Percentiles rank a stretch among this genome's conserved stretches.
Conservation (phyloP, 2,888 invertebrate genomes). For the Spatulosminthurus flaviceps region DNA sequence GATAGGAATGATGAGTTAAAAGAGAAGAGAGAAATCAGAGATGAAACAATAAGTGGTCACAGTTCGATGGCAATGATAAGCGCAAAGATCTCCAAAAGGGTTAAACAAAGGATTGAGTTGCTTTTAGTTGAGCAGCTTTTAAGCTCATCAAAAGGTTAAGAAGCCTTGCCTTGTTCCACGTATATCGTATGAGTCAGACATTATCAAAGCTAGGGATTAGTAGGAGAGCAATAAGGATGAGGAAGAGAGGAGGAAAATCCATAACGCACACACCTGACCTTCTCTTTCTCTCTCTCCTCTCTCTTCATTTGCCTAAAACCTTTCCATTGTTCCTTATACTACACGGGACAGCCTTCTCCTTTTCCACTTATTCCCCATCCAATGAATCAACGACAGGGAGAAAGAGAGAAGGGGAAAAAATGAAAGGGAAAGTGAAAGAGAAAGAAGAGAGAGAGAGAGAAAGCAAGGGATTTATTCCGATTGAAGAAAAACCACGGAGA, state of each 20-base stretch:
- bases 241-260: constrained; percentile 19
- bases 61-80: constrained; percentile 24
- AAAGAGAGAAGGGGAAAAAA: neutral
- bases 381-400: neutral
- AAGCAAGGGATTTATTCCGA: constrained; percentile 3
- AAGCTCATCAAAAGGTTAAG: constrained; percentile 44
- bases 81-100: constrained; percentile 18
- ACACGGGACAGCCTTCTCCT: neutral
- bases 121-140: constrained; percentile 38
- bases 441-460: neutral
- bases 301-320: constrained; percentile 46
- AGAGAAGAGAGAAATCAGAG: constrained; percentile 7
- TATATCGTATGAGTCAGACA: neutral
- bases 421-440: neutral
- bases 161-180: constrained; percentile 4
- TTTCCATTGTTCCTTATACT: constrained; percentile 15
- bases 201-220: constrained; percentile 28
- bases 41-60: constrained; percentile 28
- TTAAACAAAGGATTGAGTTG: constrained; percentile 22
- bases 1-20: neutral
- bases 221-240: too few species aligned
- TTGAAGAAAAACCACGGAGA: constrained; percentile 7
- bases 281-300: too few species aligned
- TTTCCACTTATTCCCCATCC: neutral
- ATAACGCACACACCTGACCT: constrained; percentile 31